Percentiles rank a stretch among this genome's conserved stretches.
Conservation (phyloP, 1,140 invertebrate genomes). For the Pseudomyrmex concolor region DNA sequence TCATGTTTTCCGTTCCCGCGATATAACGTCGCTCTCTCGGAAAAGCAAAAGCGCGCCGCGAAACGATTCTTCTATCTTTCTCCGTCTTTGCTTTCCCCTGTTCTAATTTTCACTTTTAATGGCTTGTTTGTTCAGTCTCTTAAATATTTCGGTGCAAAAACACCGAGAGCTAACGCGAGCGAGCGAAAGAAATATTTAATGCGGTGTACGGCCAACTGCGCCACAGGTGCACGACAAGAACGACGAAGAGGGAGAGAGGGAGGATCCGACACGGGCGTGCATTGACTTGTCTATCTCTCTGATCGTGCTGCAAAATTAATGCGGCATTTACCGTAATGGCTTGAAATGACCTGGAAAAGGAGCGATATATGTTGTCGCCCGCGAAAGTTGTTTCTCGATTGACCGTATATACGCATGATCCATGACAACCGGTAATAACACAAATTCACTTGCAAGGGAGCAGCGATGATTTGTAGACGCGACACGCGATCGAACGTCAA, state of each 20-base stretch:
- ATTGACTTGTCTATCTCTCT: conserved; percentile 71
- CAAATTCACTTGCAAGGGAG: background rate
- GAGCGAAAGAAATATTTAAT: conserved; percentile 73
- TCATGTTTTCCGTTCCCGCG: background rate
- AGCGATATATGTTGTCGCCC: conserved; percentile 13
- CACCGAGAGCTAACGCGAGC: conserved; percentile 39
- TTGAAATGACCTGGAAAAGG: conserved; percentile 63
- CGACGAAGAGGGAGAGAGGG: too few species aligned
- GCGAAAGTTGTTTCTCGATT: conserved; percentile 28
- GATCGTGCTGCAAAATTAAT: conserved; percentile 75
- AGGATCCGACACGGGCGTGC: conserved; percentile 52
- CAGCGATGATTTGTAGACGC: conserved; percentile 2
- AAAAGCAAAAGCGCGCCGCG: background rate
- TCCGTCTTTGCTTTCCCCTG: background rate
- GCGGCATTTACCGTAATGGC: conserved; percentile 72
- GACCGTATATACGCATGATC: conserved; percentile 24
- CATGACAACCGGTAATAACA: conserved; percentile 60
- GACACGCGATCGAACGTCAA: background rate
- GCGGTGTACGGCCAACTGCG: conserved; percentile 31
- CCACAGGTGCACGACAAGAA: conserved; percentile 49
- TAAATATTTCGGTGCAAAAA: conserved; percentile 56
- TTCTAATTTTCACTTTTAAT: conserved; percentile 30
- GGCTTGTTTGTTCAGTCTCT: conserved; percentile 12
- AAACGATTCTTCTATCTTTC: background rate
- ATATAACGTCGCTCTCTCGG: background rate